Base-by-base conservation (phyloP, 2,888 invertebrate genomes). In the Galerucella calmariensis region DNA sequence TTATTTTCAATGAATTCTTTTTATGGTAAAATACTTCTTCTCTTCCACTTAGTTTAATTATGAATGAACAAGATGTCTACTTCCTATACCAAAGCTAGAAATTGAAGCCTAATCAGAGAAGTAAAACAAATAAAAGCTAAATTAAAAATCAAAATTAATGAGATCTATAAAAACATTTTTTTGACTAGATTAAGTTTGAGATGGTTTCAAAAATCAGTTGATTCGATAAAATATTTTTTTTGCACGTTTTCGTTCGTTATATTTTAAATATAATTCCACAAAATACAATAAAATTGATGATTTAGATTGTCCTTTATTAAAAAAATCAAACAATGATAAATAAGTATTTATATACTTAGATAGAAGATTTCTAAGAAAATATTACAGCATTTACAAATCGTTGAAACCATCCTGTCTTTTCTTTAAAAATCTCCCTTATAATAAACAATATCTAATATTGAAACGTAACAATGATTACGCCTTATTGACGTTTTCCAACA, bases 401-500 rank as follows among this genome's bases (percentile, higher is more conserved):
- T 67, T 67, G 56, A 67, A 56, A 67, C 41, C 53, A 48, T 56
- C 44, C 53, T 41, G 27, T 48, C 10, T 44, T 20, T 6, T 20
- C n/a, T 41, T 46, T 35, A 44, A 44, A 65, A 65, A 46, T 11
- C 46, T 46, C 11, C 20, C 16, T 65, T 20, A 65, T 16, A 46
- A 65, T 16, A 24, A 67, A 67, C 24, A 51, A 67, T 51, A 67
- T 51, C 51, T n/a, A 51, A 66, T 11, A 1, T 63, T 44, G n/a
- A 41, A 46, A 62, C 10, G 66, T 58, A 63, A 41, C 44, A 67
- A 62, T 41, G n/a, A 69, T 82, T 85, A 88, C 44, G 84, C 80
- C 75, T 88, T 88, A 79, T 87, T 86, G 46, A 87, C 87, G 81
- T 87, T 88, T 78, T 88, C 87, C 77, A 88, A 82, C 56, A 88